Base-by-base conservation (phyloP, 1,140 invertebrate genomes). In the Bombus confusus region DNA sequence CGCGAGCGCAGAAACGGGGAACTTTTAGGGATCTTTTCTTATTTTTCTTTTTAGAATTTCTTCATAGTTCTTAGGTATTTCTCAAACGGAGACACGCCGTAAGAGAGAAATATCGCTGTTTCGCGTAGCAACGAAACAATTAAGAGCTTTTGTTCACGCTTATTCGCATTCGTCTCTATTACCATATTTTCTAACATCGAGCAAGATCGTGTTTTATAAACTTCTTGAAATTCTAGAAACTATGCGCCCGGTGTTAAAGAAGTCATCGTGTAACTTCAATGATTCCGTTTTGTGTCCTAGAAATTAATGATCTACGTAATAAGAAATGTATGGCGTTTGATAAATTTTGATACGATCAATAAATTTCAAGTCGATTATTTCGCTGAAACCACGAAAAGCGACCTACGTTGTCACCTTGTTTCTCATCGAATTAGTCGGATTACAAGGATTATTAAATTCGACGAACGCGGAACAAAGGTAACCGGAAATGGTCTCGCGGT, bases 391-490 rank as follows among this genome's bases (percentile, higher is more conserved):
- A n/a, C n/a, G 47, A 15, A 22, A 52, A 22, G 5, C 6, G 47
- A 22, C 5, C 1, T 18, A 52, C 1, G 13, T 22, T 52, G 5
- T 5, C 47, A 18, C 1, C 18, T 22, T 52, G 6, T 52, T 52
- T 1, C 5, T 6, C 18, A 9, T 34, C 15, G 64, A 34, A 68
- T 34, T 59, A 59, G 13, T 43, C 9, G 28, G 4, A n/a, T 62
- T 41, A 78, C 22, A n/a, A 66, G n/a, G 62, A 66, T 66, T 8
- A 66, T 47, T 66, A 79, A 68, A 68, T 37, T 79, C 34, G 25
- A 59, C 28, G 47, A 15, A 69, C 8, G 9, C 34, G 68, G 28
- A 4, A 8, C 10, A 13, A 71, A 3, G 9, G 13, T 80, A 47
- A 47, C 39, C 39, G 31, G 43, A 80, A 69, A 25, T 34, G 5